phyloP scores from a whole-genome alignment of 92 coral and sea anemone genomes.

The Parazoanthus atlanticus region DNA sequence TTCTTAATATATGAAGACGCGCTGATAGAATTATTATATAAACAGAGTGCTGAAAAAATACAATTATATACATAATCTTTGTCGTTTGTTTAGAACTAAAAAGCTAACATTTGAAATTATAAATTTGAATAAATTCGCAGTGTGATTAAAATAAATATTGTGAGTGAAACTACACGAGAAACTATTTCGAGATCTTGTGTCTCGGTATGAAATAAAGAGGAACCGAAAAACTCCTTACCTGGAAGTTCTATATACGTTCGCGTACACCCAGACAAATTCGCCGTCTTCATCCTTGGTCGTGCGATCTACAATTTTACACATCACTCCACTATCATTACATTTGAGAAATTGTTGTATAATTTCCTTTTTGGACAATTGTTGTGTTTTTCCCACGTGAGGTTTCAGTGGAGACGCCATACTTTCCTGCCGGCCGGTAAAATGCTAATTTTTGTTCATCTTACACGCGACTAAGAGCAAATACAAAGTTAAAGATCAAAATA shows the following conservation, averaged over 20 bases:
- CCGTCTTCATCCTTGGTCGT: slow-evolving; percentile 27
- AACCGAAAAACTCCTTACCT: not conserved
- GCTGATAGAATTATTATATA: not conserved
- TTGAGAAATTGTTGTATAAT: slow-evolving; percentile 20
- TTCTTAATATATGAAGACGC: not conserved
- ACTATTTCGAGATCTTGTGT: slow-evolving; percentile 6
- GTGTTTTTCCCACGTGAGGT: not conserved
- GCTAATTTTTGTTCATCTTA: not conserved
- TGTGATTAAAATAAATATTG: not conserved
- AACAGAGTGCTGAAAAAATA: too few species aligned
- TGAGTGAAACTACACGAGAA: not conserved
- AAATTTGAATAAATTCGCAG: not conserved
- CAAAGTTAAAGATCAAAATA: slow-evolving; percentile 16
- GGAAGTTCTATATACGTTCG: slow-evolving; percentile 21
- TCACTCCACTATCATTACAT: slow-evolving; percentile 38
- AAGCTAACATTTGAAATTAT: not conserved
- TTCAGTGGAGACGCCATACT: not conserved
- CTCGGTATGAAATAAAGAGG: not conserved
- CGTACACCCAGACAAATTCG: slow-evolving; percentile 38
- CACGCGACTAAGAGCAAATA: slow-evolving; percentile 4
- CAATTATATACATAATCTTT: not conserved
- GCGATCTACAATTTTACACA: slow-evolving; percentile 40
- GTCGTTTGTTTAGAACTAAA: not conserved
- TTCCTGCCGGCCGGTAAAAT: slow-evolving; percentile 2
- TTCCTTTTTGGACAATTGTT: slow-evolving; percentile 6